These are phyloP conservation scores for Ctenomys sociabilis DNA, from an alignment of 2,113 vertebrate species.

Conservation along the genomic window DNA sequence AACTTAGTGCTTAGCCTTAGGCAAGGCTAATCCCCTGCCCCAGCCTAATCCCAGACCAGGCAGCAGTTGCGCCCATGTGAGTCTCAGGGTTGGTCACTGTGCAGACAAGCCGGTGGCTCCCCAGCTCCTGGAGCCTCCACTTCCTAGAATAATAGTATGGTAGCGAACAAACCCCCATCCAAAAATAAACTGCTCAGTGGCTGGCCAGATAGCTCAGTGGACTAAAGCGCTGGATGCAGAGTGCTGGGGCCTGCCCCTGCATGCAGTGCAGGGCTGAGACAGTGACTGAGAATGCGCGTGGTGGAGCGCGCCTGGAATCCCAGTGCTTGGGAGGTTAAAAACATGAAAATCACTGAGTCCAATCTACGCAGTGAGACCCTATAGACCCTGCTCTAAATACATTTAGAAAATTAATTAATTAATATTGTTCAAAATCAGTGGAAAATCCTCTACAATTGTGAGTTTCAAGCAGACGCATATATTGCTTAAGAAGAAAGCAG, in stretches of 20 bases:
- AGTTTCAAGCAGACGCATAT: not conserved
- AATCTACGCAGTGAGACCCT: no score
- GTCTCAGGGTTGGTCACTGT: not conserved
- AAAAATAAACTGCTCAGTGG: not conserved
- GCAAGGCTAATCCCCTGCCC: no score
- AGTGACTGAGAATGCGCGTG: no score
- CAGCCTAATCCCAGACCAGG: not conserved
- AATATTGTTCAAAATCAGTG: not conserved
- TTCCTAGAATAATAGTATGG: not conserved
- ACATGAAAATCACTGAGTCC: no score
- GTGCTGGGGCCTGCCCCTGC: no score
- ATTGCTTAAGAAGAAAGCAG: not conserved
- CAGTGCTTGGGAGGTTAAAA: no score
- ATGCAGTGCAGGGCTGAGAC: no score
- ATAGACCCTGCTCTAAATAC: no score
- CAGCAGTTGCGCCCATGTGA: not conserved
- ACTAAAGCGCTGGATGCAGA: no score
- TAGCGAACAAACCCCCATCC: not conserved
- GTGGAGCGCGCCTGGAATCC: no score
- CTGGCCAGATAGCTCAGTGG: no score
- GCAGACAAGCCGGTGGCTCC: not conserved
- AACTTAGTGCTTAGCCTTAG: rapidly evolving
- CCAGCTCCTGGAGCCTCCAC: not conserved
- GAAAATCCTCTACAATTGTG: not conserved
- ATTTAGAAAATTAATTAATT: no score